Evolutionary conservation across 2,797 vertebrate species (phyloP), one percentile per base, ranked within the genome.

Genomic region (Gymnopithys bicolor): DNA sequence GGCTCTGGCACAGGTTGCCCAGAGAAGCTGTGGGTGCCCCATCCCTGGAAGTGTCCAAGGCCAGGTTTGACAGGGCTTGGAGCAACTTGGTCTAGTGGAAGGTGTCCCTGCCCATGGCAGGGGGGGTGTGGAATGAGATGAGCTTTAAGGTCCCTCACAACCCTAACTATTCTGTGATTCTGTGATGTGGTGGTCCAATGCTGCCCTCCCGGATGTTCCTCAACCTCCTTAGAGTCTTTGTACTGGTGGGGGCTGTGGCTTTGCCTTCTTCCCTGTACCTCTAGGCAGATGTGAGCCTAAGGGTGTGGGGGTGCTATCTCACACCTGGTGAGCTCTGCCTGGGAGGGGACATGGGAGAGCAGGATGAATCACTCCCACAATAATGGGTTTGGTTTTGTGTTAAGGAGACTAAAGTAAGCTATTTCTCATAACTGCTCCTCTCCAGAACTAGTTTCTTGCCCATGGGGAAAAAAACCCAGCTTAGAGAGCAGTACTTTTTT

Each of bases 51-150:
- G 25, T 62, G 77, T 0, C 41, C 69, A n/a, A 68, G 22, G 69
- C 41, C 78, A 43, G 48, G 60, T 0, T 74, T 76, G 48, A 49
- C 0, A 0, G 23, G 22, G 16, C 7, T 60, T 2, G 7, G 86
- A 48, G 63, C 22, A 35, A 0, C 32, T 25, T 62, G 70, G 55
- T 7, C 13, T 0, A 18, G 22, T 43, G 41, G 11, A 0, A 69
- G 25, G 6, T n/a, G 63, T 63, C 48, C 23, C 16, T 69, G 32
- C 19, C 19, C 13, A 17, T 3, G 55, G 23, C 25, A 43, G 19
- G 13, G n/a, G 37, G 11, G 2, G 19, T 1, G 1, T 1, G 1
- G 25, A 11, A 43, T 1, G 1, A 5, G 27, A 9, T 69, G 56
- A 22, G 4, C 3, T 51, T 63, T 37, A 49, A 19, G 19, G 27